Percentiles rank a stretch among this genome's conserved stretches.
Conservation (phyloP, 2,797 vertebrate species). For the Eremophila alpestris region DNA sequence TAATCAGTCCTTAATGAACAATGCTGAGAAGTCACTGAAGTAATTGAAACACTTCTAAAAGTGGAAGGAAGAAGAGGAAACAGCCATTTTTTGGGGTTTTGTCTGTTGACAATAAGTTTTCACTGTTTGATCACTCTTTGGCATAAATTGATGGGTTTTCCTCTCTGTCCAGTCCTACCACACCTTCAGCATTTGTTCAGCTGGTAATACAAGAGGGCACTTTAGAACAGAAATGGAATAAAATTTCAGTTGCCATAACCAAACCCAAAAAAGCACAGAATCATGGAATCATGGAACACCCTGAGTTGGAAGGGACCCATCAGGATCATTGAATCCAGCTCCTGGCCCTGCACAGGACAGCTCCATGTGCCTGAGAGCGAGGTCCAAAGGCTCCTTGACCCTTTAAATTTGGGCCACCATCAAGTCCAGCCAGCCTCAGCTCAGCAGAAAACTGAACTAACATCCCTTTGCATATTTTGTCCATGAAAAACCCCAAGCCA, state of each 20-base stretch:
- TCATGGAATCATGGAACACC: neutral
- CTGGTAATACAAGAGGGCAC: neutral
- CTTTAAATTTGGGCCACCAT: neutral
- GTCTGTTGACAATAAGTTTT: neutral
- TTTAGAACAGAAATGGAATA: neutral
- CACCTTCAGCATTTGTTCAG: neutral
- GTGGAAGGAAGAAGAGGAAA: neutral
- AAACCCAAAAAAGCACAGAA: neutral
- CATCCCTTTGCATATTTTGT: neutral
- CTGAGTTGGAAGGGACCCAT: neutral
- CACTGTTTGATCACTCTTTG: neutral
- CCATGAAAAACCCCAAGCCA: neutral
- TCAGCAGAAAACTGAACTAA: neutral
- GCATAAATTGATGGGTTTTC: neutral
- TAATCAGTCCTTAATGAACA: neutral
- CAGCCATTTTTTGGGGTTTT: accelerated
- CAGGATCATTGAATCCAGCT: neutral
- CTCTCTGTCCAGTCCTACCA: neutral
- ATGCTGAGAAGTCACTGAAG: accelerated
- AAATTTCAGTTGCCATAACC: neutral
- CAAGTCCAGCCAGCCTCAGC: neutral
- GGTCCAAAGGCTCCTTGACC: neutral
- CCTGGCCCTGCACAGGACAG: neutral
- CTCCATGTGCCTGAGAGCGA: neutral
- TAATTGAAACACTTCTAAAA: neutral